Conservation (phyloP, 2,888 invertebrate genomes). For the Xanthorhoe spadicearia region DNA sequence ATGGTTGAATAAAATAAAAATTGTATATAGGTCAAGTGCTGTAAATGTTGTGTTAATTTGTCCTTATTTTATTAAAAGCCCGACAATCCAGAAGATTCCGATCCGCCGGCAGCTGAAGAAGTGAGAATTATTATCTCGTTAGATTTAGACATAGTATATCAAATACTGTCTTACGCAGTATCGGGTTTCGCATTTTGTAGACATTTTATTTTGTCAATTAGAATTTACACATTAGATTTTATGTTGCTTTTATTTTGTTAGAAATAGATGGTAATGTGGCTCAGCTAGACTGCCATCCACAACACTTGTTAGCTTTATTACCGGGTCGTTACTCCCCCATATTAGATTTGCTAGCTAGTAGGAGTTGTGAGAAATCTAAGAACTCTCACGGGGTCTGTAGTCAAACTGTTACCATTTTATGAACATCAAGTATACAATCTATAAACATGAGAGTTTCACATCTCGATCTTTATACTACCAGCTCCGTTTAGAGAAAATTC, state of each 20-base stretch:
- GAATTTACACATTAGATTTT: constrained; percentile 8
- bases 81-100: background rate
- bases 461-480: no score
- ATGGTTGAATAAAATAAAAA: background rate
- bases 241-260: constrained; percentile 10
- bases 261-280: constrained; percentile 2
- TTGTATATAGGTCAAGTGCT: background rate
- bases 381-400: no score
- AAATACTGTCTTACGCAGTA: constrained; percentile 9
- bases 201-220: background rate
- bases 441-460: no score
- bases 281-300: constrained; percentile 7
- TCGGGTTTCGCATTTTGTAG: constrained; percentile 1
- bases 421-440: no score
- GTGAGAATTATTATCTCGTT: constrained; percentile 22
- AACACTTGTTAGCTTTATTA: constrained; percentile 6
- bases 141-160: constrained; percentile 19
- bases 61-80: constrained; percentile 19
- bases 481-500: no score
- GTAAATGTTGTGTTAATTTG: constrained; percentile 9
- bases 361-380: no score
- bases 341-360: no score
- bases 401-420: no score
- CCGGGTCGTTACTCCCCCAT: background rate
- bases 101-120: constrained; percentile 1